Evolutionary conservation across 2,113 vertebrate genomes (phyloP), one percentile per base, ranked within the genome.

Genomic region (Alouatta palliata): DNA sequence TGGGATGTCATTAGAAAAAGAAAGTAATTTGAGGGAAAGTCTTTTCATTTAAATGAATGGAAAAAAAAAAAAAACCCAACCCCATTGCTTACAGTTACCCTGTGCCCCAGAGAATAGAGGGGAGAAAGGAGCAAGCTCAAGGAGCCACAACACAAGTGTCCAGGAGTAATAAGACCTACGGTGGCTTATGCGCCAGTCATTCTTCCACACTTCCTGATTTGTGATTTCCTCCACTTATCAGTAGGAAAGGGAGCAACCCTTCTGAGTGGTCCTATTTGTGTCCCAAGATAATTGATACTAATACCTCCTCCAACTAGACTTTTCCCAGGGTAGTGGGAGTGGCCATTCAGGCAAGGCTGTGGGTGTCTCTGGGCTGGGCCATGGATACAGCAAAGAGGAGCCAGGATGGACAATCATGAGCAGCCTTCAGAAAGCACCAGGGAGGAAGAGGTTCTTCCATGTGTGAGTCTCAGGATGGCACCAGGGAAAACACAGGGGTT

Each of bases 11-110:
- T 85, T 88, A 76, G 70, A 89, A 71, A 77, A 91, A 66, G 37
- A 93, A 93, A 95, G 49, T 37, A 91, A 58, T 64, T 95, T 91
- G 40, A 93, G 70, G 32, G 47, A 87, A 86, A 90, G 10, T 73
- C 30, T 97, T 97, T 92, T 71, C 19, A 86, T 87, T 77, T 93
- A 86, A 89, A 94, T 83, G 23, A 95, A 73, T 85, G 6, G n/a
- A n/a, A n/a, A 25, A 45, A 83, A 91, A 79, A 52, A 66, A 94
- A 92, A 90, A 61, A 3, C 27, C 82, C 52, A 61, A 13, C 61
- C 20, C n/a, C 27, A 20, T 61, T 92, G 66, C 45, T 54, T 68
- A 52, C 13, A 49, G 68, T 76, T 95, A 54, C 9, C 10, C 9
- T 58, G 11, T 37, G 20, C 37, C 40, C 61, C 32, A 16, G 25